A percentile compares a stretch with the other conserved stretches of the same genome.
Evolutionary conservation across 2,113 vertebrate genomes (phyloP).

Genomic region (Neotragus moschatus): DNA sequence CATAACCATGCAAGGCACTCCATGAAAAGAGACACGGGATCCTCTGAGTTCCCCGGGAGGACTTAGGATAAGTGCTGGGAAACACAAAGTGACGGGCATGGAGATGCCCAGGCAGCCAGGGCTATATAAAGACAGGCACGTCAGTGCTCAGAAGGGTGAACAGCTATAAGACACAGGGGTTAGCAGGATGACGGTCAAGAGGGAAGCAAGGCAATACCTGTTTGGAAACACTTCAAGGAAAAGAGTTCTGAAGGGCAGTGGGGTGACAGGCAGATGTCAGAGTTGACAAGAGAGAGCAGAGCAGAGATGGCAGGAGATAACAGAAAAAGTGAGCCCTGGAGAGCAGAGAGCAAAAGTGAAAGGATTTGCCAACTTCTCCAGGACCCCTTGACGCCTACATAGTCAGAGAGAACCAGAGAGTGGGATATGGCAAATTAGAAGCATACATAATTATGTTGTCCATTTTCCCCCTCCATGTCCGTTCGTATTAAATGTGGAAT

Average conservation of each 20-base stretch:
- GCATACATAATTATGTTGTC: neutral
- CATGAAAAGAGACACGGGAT: neutral
- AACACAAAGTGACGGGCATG: neutral
- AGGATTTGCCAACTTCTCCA: neutral
- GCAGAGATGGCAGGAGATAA: neutral
- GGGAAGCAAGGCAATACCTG: neutral
- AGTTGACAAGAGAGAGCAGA: neutral
- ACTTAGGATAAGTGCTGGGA: neutral
- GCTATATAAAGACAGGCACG: slow-evolving; percentile 23
- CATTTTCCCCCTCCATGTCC: neutral
- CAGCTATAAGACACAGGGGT: neutral
- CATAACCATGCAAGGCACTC: neutral
- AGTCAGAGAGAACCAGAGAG: neutral
- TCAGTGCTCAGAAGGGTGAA: neutral
- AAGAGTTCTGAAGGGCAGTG: slow-evolving; percentile 25
- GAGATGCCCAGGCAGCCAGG: slow-evolving; percentile 1
- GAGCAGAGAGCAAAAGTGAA: neutral
- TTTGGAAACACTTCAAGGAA: slow-evolving; percentile 2
- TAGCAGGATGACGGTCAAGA: neutral
- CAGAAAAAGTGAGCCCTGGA: neutral
- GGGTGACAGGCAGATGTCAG: neutral
- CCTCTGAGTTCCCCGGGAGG: neutral
- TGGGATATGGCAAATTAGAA: neutral
- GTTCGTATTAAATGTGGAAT: neutral
- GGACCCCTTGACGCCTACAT: neutral